Evolutionary conservation across 2,888 invertebrate genomes (phyloP), one percentile per base, ranked within the genome.

Genomic region (Neuroscelio doddi): DNA sequence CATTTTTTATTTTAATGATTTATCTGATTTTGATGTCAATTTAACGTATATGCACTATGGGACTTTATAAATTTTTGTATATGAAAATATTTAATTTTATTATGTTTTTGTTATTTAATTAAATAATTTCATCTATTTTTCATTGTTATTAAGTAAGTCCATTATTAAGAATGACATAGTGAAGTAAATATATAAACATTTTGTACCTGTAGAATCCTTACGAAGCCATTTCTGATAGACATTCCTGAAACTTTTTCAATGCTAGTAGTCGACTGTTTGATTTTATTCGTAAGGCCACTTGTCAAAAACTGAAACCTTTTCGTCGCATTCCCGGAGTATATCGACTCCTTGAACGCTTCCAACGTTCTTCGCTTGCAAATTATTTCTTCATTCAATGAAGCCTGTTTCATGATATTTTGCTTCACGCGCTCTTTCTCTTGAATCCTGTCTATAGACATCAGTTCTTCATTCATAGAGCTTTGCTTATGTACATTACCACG

Each of bases 361-460:
- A 92, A 87, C 9, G 90, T 89, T 47, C 89, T 88, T 58, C 89
- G 87, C 58, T 89, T 87, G 80, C 90, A 94, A 53, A 95, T 90
- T 62, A 95, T 90, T 62, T 95, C 94, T 82, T 95, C 95, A 79
- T 95, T 95, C 9, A 95, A 85, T 3, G 95, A 95, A 16, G 94
- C 93, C 85, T 95, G 95, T 80, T 95, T 95, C 80, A 93, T 94
- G 70, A 95, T 94, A 78, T 94, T 93, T 77, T 91, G 91, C 57
- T 93, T 88, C 14, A 95, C 89, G 42, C 89, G 88, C 80, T 95
- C 94, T 76, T 94, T 95, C 81, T 95, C 95, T 63, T 91, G 86
- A 75, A 95, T 85, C 52, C 95, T 86, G 75, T 94, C 95, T n/a
- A 91, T 91, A 1, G 93, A 94, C 92, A 95, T 94, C 9, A 95